Evolutionary conservation across 1,140 invertebrate species (phyloP), one percentile per base, ranked within the genome.

Genomic region (Drosophila pseudoobscura): DNA sequence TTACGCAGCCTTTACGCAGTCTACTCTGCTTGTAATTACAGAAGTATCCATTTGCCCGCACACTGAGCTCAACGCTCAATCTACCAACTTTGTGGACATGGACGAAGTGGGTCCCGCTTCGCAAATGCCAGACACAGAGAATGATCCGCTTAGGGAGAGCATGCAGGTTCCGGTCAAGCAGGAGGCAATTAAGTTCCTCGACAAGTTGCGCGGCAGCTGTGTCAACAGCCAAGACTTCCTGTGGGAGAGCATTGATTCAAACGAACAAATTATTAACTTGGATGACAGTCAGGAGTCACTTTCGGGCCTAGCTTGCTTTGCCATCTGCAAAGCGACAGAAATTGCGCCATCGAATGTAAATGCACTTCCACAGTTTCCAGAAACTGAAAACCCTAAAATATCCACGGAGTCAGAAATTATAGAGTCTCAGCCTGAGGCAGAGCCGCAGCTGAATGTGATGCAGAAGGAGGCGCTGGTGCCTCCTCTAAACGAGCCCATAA

Each of bases 181-280:
- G 15, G 71, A 74, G 20, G 52, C 52, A 1, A 51, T 56, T 0
- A n/a, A 15, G 0, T 64, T 45, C 4, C 41, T 74, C 4, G 45
- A 74, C 15, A 55, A 57, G 6, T 6, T 57, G 17, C 71, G 71
- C 1, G 47, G n/a, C n/a, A 43, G 26, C 15, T 43, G 24, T 4
- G 4, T 39, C 35, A 17, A 49, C 15, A 31, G 13, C 6, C 13
- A 64, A 3, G 43, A 13, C 2, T 53, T 52, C n/a, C 13, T 20
- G 8, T 74, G 71, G 60, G 71, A 74, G n/a, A 0, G 1, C 0
- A 53, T 74, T 7, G 4, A 17, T 0, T 0, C 26, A 2, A 17
- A 73, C 7, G 70, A 74, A 2, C 29, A 43, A 31, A 52, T 64
- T 3, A 46, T 74, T 1, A 11, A 56, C 11, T 13, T 74, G 2